Conservation (phyloP, 2,113 vertebrate species). For the Xyrauchen texanus region DNA sequence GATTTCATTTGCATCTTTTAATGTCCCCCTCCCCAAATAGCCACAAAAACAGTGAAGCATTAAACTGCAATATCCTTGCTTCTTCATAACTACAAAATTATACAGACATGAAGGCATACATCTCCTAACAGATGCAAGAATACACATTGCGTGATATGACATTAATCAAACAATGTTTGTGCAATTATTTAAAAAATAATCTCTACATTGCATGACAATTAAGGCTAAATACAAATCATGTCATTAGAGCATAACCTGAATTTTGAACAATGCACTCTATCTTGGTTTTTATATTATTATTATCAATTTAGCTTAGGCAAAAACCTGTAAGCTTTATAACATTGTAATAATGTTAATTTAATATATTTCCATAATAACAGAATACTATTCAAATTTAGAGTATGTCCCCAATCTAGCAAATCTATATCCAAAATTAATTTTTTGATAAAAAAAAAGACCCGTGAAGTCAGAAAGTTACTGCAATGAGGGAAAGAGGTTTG, state of each 20-base stretch:
- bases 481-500: slow-evolving; percentile 23
- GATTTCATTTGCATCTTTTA: slow-evolving; percentile 25
- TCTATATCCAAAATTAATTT: too few species aligned
- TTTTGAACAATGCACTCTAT: neutral
- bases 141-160: neutral
- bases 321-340: too few species aligned
- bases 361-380: too few species aligned
- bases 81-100: slow-evolving; percentile 8
- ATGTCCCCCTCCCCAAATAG: neutral
- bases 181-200: slow-evolving; percentile 1
- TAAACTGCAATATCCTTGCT: neutral
- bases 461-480: slow-evolving; percentile 11
- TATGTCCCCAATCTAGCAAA: neutral
- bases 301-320: too few species aligned
- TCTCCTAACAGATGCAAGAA: neutral
- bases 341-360: too few species aligned
- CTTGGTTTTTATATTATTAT: too few species aligned
- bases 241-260: neutral
- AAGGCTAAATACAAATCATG: neutral
- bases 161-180: neutral
- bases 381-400: neutral
- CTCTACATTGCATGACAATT: slow-evolving; percentile 19
- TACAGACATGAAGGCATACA: neutral
- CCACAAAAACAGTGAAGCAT: slow-evolving; percentile 9
- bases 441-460: neutral